Evolutionary conservation across 2,888 invertebrate species (phyloP), one percentile per base, ranked within the genome.

Genomic region (Phengaris alcon): DNA sequence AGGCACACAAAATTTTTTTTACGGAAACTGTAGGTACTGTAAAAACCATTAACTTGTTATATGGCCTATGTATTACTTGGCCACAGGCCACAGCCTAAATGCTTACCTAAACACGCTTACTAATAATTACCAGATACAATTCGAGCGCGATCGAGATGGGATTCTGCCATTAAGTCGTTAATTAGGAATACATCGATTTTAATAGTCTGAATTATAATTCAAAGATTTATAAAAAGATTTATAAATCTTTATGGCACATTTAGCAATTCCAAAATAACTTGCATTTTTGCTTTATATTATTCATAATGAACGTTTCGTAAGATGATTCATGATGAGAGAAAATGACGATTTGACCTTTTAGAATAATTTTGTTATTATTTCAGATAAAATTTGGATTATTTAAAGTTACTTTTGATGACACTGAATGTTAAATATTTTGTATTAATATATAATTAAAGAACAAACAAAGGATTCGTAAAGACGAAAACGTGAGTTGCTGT

Each of bases 171-270:
- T 64, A 64, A 64, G 35, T 64, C 64, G 35, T 44, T 64, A 64
- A 35, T 64, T 64, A 44, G 13, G 35, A 35, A 44, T 13, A 35
- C 7, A 44, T 22, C 22, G 59, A 64, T 35, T 10, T 35, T 64
- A 64, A 64, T 7, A 64, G 64, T 12, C 64, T 64, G 35, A 64
- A 35, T 64, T 64, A 64, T n/a, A n/a, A n/a, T n/a, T n/a, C n/a
- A n/a, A n/a, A n/a, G n/a, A n/a, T n/a, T n/a, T n/a, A n/a, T n/a
- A n/a, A n/a, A n/a, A n/a, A n/a, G n/a, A n/a, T n/a, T n/a, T n/a
- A n/a, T 64, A 64, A 35, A 64, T 64, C 64, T 35, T 64, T 64
- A 64, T 15, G 35, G 12, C 64, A 64, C 35, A 64, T 64, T 64
- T 64, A 35, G 35, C 59, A 64, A 64, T 12, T 64, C 35, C 35